Conservation (phyloP, 2,113 vertebrate genomes). For the Cnemophilus loriae region DNA sequence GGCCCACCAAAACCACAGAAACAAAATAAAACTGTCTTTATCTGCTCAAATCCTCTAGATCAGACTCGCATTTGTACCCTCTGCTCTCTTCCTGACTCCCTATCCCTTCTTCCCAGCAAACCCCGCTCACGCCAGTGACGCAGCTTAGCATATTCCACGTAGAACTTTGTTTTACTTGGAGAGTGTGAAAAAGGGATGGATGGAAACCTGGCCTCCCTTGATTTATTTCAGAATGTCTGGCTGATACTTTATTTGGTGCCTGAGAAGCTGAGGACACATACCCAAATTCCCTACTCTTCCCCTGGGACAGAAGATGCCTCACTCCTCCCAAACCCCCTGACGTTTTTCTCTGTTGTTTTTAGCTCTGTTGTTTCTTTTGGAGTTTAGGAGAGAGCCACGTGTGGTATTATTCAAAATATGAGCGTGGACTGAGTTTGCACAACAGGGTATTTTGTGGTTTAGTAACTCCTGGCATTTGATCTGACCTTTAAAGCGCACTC, state of each 20-base stretch:
- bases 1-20: neutral
- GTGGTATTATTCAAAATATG: neutral
- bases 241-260: neutral
- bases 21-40: neutral
- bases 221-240: neutral
- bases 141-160: fast-evolving
- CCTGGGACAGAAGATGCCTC: neutral
- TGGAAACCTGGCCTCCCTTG: neutral
- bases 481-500: neutral
- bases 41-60: neutral
- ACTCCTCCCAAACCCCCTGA: neutral
- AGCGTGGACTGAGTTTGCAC: fast-evolving
- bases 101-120: neutral
- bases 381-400: neutral
- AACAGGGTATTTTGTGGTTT: neutral
- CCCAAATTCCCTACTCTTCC: neutral
- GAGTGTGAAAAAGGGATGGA: neutral
- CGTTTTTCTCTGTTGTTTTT: neutral
- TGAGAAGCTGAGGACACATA: neutral
- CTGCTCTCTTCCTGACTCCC: neutral
- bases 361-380: neutral
- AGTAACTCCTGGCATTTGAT: neutral
- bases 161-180: neutral
- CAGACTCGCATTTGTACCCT: neutral
- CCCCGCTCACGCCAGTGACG: fast-evolving